These are phyloP conservation scores for Vesta saturnalis DNA, from an alignment of 2,888 invertebrate genomes.

Conservation along the genomic window DNA sequence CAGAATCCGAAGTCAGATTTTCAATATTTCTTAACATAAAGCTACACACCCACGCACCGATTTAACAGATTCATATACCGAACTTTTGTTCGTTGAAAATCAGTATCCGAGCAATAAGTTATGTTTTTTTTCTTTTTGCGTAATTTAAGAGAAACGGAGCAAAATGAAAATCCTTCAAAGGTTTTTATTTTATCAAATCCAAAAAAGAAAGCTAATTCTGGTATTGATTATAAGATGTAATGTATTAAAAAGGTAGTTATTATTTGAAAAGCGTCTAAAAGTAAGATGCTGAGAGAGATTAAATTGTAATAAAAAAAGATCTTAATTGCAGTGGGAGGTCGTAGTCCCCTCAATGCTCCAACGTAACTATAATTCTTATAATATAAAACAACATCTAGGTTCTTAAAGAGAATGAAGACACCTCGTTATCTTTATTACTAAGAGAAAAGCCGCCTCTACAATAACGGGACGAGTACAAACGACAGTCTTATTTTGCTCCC, in stretches of 20 bases:
- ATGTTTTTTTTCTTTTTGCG: no score
- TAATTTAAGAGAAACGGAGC: no score
- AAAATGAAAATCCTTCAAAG: neutral
- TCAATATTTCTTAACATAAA: no score
- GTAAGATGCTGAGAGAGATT: slow-evolving; percentile 25
- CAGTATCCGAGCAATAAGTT: no score
- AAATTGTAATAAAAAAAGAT: slow-evolving; percentile 20
- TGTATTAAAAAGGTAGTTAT: slow-evolving; percentile 13
- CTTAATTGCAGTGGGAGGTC: slow-evolving; percentile 29
- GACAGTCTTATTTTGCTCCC: slow-evolving; percentile 52
- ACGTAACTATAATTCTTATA: slow-evolving; percentile 40
- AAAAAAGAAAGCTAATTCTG: slow-evolving; percentile 6
- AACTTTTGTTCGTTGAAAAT: no score
- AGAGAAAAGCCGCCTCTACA: slow-evolving; percentile 51
- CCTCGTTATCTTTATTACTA: slow-evolving; percentile 57
- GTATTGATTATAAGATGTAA: slow-evolving; percentile 11
- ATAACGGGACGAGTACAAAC: slow-evolving; percentile 50
- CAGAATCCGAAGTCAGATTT: no score
- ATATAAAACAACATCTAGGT: slow-evolving; percentile 40
- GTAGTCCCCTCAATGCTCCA: slow-evolving; percentile 36
- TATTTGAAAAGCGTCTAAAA: slow-evolving; percentile 20
- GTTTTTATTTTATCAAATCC: neutral
- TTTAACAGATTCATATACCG: no score
- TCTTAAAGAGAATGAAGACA: slow-evolving; percentile 51
- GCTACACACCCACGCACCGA: no score